Evolutionary conservation across 2,888 invertebrate species (phyloP).

Genomic region (Polyommatus icarus): DNA sequence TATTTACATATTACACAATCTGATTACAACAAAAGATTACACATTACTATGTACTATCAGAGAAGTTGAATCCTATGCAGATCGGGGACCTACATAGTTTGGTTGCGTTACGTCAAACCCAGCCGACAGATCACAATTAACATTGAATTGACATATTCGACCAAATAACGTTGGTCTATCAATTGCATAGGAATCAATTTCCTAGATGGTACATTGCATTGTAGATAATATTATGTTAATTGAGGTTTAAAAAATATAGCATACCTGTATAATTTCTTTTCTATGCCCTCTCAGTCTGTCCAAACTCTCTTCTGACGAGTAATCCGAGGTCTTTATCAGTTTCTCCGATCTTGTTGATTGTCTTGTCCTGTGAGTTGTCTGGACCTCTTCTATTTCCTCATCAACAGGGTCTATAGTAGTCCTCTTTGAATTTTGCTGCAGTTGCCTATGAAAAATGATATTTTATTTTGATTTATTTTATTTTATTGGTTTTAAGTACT

Average conservation of each 20-base stretch:
- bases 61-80: too few relatives aligned
- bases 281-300: constrained; percentile 57
- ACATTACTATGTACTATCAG: too few relatives aligned
- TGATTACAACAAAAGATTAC: too few relatives aligned
- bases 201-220: too few relatives aligned
- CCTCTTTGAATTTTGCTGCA: constrained; percentile 50
- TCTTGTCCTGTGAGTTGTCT: constrained; percentile 60
- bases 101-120: too few relatives aligned
- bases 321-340: constrained; percentile 80
- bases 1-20: neutral
- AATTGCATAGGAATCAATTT: too few relatives aligned
- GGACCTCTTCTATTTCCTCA: constrained; percentile 52
- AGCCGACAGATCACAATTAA: too few relatives aligned
- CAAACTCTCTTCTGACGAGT: constrained; percentile 76
- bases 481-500: neutral
- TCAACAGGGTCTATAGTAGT: constrained; percentile 54
- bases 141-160: too few relatives aligned
- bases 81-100: too few relatives aligned
- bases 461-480: too few relatives aligned
- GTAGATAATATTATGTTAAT: too few relatives aligned
- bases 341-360: constrained; percentile 56
- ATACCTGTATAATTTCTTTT: constrained; percentile 70
- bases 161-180: too few relatives aligned
- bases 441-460: constrained; percentile 60
- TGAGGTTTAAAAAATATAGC: constrained; percentile 27